phyloP scores from a whole-genome alignment of 1,140 invertebrate genomes.

The Muscidifurax raptorellus region DNA sequence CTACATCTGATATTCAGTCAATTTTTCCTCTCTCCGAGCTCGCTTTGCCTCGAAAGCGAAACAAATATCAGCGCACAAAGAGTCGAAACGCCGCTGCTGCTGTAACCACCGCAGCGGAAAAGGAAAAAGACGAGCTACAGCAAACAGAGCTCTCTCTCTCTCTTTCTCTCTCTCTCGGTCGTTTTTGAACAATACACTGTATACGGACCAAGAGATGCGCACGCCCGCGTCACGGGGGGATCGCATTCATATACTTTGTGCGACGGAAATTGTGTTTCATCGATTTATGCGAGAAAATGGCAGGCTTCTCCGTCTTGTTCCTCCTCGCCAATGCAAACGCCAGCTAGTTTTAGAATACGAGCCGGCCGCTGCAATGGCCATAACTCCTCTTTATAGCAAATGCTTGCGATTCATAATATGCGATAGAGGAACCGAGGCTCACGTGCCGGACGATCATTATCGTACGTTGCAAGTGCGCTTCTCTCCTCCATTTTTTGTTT shows the following conservation, averaged over 20 bases:
- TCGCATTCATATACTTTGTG: neutral
- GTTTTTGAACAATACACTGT: no score
- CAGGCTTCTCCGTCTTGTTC: neutral
- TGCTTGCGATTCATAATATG: conserved; percentile 29
- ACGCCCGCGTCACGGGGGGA: neutral
- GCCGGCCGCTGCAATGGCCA: neutral
- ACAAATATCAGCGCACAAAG: no score
- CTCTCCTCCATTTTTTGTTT: neutral
- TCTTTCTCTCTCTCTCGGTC: neutral
- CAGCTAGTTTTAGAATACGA: conserved; percentile 41
- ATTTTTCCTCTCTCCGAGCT: neutral
- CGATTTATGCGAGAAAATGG: conserved; percentile 34
- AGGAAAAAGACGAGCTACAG: no score
- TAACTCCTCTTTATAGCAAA: conserved; percentile 32
- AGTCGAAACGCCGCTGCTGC: neutral
- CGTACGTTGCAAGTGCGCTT: neutral
- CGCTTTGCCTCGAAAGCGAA: neutral
- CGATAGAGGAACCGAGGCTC: neutral
- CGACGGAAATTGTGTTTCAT: conserved; percentile 35
- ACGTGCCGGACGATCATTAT: conserved; percentile 35
- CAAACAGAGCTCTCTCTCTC: neutral
- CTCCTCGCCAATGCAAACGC: conserved; percentile 29
- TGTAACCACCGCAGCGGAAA: neutral
- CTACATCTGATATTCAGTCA: conserved; percentile 5
- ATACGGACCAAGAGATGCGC: no score